Conservation (phyloP, 2,888 invertebrate species). For the Torymus tubicola region DNA sequence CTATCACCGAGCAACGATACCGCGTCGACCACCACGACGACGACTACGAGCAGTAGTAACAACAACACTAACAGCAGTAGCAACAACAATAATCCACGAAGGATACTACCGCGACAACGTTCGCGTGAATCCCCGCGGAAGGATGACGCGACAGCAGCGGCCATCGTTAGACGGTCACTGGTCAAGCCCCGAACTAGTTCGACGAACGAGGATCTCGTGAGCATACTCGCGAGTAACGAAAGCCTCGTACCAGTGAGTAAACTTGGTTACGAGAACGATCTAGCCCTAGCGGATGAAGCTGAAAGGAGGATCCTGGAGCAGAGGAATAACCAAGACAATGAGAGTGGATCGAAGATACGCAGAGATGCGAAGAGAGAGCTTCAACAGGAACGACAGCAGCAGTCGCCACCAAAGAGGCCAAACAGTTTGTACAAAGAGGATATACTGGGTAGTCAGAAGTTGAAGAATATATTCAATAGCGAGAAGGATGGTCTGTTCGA, state of each 20-base stretch:
- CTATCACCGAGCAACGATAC: neutral
- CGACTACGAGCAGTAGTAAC: slow-evolving; percentile 38
- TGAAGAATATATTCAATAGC: slow-evolving; percentile 60
- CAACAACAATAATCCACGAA: neutral
- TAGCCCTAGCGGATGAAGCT: slow-evolving; percentile 52
- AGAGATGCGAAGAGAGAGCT: slow-evolving; percentile 67
- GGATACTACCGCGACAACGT: slow-evolving; percentile 8
- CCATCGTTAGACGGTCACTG: slow-evolving; percentile 10
- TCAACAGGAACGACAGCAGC: slow-evolving; percentile 55
- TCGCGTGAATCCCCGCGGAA: slow-evolving; percentile 17
- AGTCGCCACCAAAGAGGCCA: slow-evolving; percentile 58
- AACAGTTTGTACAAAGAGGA: slow-evolving; percentile 64
- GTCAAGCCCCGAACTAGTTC: neutral
- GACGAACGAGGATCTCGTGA: slow-evolving; percentile 54
- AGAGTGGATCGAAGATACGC: slow-evolving; percentile 61
- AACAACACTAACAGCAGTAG: neutral
- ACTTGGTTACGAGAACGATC: slow-evolving; percentile 61
- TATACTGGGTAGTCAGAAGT: slow-evolving; percentile 58
- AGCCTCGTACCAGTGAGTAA: slow-evolving; percentile 38
- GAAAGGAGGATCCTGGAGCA: slow-evolving; percentile 22
- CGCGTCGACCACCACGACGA: neutral
- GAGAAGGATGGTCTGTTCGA: slow-evolving; percentile 59
- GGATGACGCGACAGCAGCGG: slow-evolving; percentile 34
- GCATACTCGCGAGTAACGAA: slow-evolving; percentile 57
- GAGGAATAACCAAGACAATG: slow-evolving; percentile 14